Base-by-base conservation (phyloP, 1,140 invertebrate species). In the Schlechtendalia chinensis region DNA sequence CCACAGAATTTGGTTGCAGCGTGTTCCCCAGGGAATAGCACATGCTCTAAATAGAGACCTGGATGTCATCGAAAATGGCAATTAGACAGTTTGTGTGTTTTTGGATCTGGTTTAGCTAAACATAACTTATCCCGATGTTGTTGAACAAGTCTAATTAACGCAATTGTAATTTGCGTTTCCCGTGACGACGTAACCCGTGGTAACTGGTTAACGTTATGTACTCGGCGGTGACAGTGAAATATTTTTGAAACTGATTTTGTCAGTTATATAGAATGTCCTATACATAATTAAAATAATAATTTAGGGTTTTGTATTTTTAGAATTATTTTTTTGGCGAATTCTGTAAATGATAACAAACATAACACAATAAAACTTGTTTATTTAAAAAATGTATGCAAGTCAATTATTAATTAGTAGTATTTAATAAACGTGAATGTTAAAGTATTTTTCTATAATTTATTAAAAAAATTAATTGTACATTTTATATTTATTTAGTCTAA, bases 191-290 rank as follows among this genome's bases (percentile, higher is more conserved):
- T 3, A 75, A 59, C 50, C 32, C 14, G 32, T 77, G 74, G 74
- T 24, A 27, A 59, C 74, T 77, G 74, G 74, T 24, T 61, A 77
- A 77, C 54, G 54, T 77, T 32, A 45, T n/a, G n/a, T n/a, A n/a
- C 63, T 50, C 14, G 32, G 5, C 29, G 4, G 16, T 6, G 27
- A 17, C 27, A 32, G 6, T 53, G 69, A 27, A 32, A 63, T 32
- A 16, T 32, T 63, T 61, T 63, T 19, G 11, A 50, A 50, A 50
- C 47, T 11, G 11, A 12, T 50, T 50, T 50, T 14, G 47, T 50
- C 47, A 14, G 47, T 50, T 50, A 39, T 39, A 39, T 50, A 50
- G 1, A 50, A 50, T 12, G 14, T 12, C 47, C 5, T 50, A 50
- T 11, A 8, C 32, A 39, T 39, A 39, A 39, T 39, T 8, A 8